phyloP scores from a whole-genome alignment of 2,797 vertebrate species.

The Lithobates pipiens region DNA sequence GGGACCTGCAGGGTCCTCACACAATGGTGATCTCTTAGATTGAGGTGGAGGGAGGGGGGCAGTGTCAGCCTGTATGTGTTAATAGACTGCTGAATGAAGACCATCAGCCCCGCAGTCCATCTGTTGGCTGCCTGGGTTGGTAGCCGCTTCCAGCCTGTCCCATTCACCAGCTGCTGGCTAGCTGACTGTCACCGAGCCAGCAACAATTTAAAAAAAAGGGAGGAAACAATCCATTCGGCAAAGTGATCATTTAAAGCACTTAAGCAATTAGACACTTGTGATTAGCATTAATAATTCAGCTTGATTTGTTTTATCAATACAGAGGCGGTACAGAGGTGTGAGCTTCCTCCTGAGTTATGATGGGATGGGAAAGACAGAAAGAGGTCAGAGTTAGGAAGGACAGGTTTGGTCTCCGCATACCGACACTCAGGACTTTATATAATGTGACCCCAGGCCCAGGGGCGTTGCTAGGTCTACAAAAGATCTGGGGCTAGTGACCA shows the following conservation, averaged over 20 bases:
- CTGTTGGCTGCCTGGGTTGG: conserved; percentile 83
- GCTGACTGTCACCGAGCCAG: conserved; percentile 79
- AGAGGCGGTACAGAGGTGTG: neutral
- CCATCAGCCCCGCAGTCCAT: conserved; percentile 84
- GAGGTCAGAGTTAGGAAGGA: neutral
- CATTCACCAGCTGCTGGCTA: conserved; percentile 90
- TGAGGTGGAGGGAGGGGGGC: conserved; percentile 1
- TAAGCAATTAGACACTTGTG: conserved; percentile 85
- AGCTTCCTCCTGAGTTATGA: neutral
- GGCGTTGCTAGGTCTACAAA: too few species aligned
- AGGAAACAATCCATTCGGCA: conserved; percentile 86
- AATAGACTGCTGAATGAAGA: conserved; percentile 62
- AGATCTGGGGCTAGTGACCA: too few species aligned
- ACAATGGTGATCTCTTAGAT: conserved; percentile 36
- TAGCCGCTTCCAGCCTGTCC: conserved; percentile 77
- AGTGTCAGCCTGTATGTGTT: conserved; percentile 5
- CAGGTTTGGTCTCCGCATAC: conserved; percentile 51
- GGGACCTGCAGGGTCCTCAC: conserved; percentile 2
- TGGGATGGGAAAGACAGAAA: neutral
- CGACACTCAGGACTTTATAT: conserved; percentile 40
- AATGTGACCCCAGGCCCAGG: too few species aligned
- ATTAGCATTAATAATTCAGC: conserved; percentile 85
- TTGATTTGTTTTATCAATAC: conserved; percentile 28
- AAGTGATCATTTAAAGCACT: conserved; percentile 90
- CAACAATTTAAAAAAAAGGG: conserved; percentile 76